Conservation (phyloP, 2,797 vertebrate genomes). For the Platalea minor region DNA sequence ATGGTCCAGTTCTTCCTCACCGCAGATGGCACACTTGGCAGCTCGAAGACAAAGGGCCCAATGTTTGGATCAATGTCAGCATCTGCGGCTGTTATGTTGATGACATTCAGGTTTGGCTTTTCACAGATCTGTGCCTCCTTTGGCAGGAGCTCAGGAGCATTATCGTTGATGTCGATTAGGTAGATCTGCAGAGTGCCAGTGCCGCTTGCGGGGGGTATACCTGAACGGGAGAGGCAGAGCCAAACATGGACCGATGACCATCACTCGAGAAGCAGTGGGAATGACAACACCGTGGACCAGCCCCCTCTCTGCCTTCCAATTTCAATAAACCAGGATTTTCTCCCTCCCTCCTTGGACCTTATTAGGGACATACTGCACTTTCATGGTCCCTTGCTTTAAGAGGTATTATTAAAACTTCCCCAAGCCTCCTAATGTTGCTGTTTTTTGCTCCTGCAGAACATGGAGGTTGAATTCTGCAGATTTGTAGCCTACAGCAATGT, state of each 20-base stretch:
- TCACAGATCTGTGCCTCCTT: constrained; percentile 93
- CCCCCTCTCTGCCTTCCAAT: background rate
- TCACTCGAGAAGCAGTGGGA: accelerated
- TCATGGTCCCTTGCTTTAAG: constrained; percentile 5
- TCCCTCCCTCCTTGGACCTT: background rate
- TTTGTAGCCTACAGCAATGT: constrained; percentile 10
- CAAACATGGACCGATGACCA: background rate
- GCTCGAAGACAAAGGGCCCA: constrained; percentile 93
- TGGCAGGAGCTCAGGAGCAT: constrained; percentile 87
- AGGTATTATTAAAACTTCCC: background rate
- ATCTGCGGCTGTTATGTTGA: constrained; percentile 92
- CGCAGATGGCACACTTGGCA: constrained; percentile 83
- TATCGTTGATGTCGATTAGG: constrained; percentile 95
- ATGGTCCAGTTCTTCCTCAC: constrained; percentile 94
- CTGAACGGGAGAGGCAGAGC: constrained; percentile 59
- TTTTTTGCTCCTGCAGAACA: background rate
- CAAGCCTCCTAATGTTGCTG: background rate
- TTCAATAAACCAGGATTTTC: background rate
- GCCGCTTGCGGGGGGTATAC: constrained; percentile 87
- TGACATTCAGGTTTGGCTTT: constrained; percentile 82
- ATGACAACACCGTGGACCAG: accelerated
- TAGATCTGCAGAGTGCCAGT: constrained; percentile 93
- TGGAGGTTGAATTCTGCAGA: background rate
- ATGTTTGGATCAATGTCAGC: constrained; percentile 89
- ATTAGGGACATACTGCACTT: constrained; percentile 1